Evolutionary conservation across 2,888 invertebrate genomes (phyloP).

Genomic region (Drosophila paranaensis): DNA sequence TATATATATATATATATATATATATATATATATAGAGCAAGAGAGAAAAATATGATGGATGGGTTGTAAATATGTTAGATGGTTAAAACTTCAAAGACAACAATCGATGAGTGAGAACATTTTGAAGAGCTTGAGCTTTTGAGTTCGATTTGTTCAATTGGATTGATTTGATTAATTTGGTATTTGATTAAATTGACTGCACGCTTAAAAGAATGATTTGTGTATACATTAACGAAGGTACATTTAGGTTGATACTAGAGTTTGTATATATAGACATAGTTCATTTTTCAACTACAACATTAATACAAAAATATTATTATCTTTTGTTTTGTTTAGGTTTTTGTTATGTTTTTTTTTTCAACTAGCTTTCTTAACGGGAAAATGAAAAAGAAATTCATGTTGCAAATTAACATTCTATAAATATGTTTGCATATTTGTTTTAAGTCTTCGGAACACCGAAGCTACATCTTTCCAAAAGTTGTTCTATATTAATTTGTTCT

Average conservation of each 20-base stretch:
- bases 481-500: background rate
- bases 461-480: slow-evolving; percentile 58
- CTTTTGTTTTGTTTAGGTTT: background rate
- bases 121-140: slow-evolving; percentile 62
- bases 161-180: slow-evolving; percentile 25
- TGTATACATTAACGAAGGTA: slow-evolving; percentile 40
- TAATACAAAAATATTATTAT: slow-evolving; percentile 34
- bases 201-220: slow-evolving; percentile 44
- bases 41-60: slow-evolving; percentile 17
- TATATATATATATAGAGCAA: slow-evolving; percentile 6
- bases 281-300: slow-evolving; percentile 58
- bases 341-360: background rate
- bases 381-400: slow-evolving; percentile 13
- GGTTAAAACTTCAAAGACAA: slow-evolving; percentile 79
- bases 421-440: slow-evolving; percentile 41
- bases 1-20: slow-evolving; percentile 6
- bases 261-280: slow-evolving; percentile 44
- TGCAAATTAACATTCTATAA: slow-evolving; percentile 37
- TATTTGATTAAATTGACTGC: slow-evolving; percentile 25
- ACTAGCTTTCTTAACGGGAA: slow-evolving; percentile 18
- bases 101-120: slow-evolving; percentile 75
- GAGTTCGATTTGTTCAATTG: slow-evolving; percentile 28
- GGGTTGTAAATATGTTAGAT: slow-evolving; percentile 55
- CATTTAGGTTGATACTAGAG: slow-evolving; percentile 46
- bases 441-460: slow-evolving; percentile 46